Percentiles rank a stretch among this genome's conserved stretches.
Conservation (phyloP, 2,888 invertebrate species). For the Dastarcus helophoroides region DNA sequence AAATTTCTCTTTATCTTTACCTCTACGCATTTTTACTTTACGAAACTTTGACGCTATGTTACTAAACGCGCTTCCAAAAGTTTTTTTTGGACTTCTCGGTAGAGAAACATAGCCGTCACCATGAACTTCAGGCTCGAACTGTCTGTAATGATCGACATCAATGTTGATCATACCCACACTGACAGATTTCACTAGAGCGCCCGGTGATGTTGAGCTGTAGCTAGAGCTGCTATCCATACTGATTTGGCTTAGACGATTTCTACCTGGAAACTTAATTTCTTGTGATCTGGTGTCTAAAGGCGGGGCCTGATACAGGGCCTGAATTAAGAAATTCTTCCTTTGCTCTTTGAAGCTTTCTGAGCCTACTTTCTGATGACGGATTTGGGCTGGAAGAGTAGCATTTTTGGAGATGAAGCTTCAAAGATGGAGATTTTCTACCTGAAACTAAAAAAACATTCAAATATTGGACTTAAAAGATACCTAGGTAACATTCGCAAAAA, state of each 20-base stretch:
- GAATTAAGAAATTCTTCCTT: conserved; percentile 56
- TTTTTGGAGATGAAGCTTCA: no score
- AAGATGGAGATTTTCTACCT: no score
- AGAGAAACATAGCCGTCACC: conserved; percentile 42
- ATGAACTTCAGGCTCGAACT: conserved; percentile 39
- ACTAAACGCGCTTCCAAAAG: conserved; percentile 40
- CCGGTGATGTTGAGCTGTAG: conserved; percentile 33
- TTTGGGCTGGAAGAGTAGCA: conserved; percentile 6
- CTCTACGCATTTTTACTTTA: conserved; percentile 42
- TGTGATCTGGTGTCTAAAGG: conserved; percentile 13
- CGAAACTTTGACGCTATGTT: conserved; percentile 49
- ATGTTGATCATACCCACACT: conserved; percentile 70
- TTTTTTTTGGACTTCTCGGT: conserved; percentile 34
- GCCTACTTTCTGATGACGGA: conserved; percentile 7
- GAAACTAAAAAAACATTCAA: no score
- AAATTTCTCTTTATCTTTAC: conserved; percentile 35
- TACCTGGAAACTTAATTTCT: conserved; percentile 22
- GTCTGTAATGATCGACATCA: conserved; percentile 48
- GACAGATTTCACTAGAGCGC: conserved; percentile 54
- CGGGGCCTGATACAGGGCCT: conserved; percentile 17
- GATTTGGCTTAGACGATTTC: conserved; percentile 44
- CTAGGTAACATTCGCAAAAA: no score
- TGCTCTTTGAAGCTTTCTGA: conserved; percentile 48
- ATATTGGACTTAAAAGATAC: no score
- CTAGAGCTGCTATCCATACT: conserved; percentile 52